Conservation (phyloP, 2,888 invertebrate species). For the Pelosia muscerda region DNA sequence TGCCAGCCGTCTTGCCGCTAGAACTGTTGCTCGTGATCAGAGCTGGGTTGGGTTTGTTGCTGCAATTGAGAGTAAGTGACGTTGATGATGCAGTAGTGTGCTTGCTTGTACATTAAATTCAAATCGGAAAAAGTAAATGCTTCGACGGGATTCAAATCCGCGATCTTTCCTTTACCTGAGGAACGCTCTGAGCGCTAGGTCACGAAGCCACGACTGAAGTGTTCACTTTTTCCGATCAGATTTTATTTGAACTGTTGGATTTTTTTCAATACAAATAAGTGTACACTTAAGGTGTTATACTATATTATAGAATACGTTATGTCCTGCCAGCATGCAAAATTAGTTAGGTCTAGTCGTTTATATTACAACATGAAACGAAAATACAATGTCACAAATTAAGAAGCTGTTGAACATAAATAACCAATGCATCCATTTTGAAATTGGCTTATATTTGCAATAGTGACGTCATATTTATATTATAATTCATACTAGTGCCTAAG, state of each 20-base stretch:
- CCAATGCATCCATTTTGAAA: no score
- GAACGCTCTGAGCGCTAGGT: no score
- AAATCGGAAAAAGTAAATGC: no score
- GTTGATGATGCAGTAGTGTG: conserved; percentile 14
- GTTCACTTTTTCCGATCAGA: no score
- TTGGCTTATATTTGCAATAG: no score
- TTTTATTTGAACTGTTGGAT: no score
- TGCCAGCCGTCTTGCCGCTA: conserved; percentile 75
- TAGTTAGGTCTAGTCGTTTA: background rate
- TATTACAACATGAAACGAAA: background rate
- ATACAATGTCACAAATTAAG: background rate
- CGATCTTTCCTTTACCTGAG: no score
- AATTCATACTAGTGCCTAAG: no score
- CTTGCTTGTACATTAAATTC: no score
- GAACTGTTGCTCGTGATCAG: conserved; percentile 89
- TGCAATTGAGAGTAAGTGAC: conserved; percentile 70
- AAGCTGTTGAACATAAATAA: conserved; percentile 4
- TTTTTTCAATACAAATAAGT: background rate
- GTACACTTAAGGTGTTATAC: background rate
- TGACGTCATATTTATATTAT: no score
- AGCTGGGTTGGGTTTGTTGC: conserved; percentile 96
- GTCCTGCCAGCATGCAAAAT: background rate
- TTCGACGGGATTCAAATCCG: no score
- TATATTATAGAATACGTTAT: background rate
- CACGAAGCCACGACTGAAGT: no score